Base-by-base conservation (phyloP, 2,113 vertebrate genomes). In the Elanus axillaris region DNA sequence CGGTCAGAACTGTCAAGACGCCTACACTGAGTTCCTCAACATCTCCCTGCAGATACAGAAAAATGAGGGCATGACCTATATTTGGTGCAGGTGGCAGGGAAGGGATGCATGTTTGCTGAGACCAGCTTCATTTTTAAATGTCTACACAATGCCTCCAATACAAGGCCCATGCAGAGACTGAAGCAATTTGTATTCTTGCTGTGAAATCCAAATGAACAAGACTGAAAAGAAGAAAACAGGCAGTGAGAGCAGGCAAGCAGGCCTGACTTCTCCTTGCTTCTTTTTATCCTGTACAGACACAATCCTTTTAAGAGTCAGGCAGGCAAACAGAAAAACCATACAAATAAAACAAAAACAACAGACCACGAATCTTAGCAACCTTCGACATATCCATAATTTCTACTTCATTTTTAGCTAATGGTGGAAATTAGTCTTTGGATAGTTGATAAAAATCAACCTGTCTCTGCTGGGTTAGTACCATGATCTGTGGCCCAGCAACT, bases 371-470 rank as follows among this genome's bases (percentile, higher is more conserved):
- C 93, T 90, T 17, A 40, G 74, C 16, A 86, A 95, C 96, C 90
- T 96, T 91, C 8, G 80, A 98, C 81, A 86, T 88, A 96, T 43
- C 92, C 92, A 58, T 97, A 96, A 98, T 97, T 97, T 93, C 88
- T 90, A 94, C 96, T 97, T 97, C 45, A 87, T 96, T 98, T 98
- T 95, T 97, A 95, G 91, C 97, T 98, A 98, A 98, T 96, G 81
- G 96, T 97, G 94, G 98, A 97, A 98, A 98, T 98, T 96, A 97
- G 96, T 98, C 97, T 98, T 98, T 58, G 88, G 95, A 89, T 88
- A 96, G 96, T 95, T 98, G 97, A 98, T 98, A 98, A 98, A 97
- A 97, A 98, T 98, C 97, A 98, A 85, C 96, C 96, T 96, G 96
- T 97, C 97, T 96, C 83, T 95, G 95, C 93, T 94, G 95, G 96